These are phyloP conservation scores for Folsomia candida DNA, from an alignment of 2,888 invertebrate species.

Conservation along the genomic window DNA sequence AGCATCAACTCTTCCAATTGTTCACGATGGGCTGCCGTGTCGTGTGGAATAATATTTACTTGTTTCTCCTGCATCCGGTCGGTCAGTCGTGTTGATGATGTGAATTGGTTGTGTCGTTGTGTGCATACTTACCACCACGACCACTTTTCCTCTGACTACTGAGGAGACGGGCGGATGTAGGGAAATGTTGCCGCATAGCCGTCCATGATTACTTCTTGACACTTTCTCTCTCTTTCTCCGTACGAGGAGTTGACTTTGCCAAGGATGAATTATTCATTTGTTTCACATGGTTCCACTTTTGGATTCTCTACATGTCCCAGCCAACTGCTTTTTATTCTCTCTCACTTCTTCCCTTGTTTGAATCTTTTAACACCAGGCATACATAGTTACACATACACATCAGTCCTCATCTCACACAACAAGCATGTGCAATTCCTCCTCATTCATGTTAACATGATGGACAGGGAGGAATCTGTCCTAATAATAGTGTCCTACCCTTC, in stretches of 20 bases:
- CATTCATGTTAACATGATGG: not conserved
- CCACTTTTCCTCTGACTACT: too few relatives aligned
- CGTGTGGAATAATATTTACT: too few relatives aligned
- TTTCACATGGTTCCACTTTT: constrained; percentile 29
- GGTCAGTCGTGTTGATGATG: too few relatives aligned
- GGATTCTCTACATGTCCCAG: constrained; percentile 37
- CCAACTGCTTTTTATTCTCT: not conserved
- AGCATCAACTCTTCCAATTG: too few relatives aligned
- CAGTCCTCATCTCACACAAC: not conserved
- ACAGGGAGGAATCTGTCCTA: constrained; percentile 1
- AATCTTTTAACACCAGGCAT: constrained; percentile 8
- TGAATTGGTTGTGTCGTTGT: too few relatives aligned
- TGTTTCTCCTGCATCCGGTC: too few relatives aligned
- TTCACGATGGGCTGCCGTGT: too few relatives aligned
- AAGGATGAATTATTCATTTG: constrained; percentile 44
- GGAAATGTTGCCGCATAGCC: not conserved
- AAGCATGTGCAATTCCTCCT: not conserved
- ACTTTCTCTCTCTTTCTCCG: constrained; percentile 23
- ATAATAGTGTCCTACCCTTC: not conserved
- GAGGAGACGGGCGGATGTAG: too few relatives aligned
- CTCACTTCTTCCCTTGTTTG: not conserved
- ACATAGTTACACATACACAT: too few relatives aligned
- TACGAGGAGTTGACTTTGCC: constrained; percentile 23
- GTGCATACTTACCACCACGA: too few relatives aligned
- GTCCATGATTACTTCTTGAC: constrained; percentile 21